phyloP scores from a whole-genome alignment of 2,113 vertebrate species.

The Nerophis lumbriciformis region DNA sequence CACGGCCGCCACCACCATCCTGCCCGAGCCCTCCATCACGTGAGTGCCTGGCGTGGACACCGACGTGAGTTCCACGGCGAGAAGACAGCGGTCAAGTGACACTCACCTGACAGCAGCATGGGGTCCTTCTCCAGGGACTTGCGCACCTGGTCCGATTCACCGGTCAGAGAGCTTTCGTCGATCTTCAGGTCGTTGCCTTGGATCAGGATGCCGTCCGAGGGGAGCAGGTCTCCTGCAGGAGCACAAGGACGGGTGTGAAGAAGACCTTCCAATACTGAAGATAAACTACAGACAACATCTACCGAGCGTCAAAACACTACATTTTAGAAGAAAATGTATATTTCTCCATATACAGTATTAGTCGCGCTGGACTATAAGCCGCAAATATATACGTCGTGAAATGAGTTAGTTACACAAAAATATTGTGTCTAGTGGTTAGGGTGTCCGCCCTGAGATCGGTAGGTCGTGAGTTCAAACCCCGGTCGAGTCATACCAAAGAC shows the following conservation, averaged over 20 bases:
- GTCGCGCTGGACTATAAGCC: too few relatives aligned
- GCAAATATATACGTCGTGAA: too few relatives aligned
- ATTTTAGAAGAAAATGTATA: too few relatives aligned
- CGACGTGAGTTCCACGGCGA: background rate
- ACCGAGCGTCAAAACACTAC: too few relatives aligned
- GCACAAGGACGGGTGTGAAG: background rate
- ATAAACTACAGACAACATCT: too few relatives aligned
- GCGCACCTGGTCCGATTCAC: constrained; percentile 92
- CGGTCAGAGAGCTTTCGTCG: constrained; percentile 93
- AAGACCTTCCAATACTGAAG: too few relatives aligned
- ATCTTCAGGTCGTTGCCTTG: constrained; percentile 98
- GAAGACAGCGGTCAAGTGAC: background rate
- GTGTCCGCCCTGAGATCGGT: too few relatives aligned
- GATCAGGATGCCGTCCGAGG: constrained; percentile 90
- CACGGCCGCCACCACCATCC: constrained; percentile 90
- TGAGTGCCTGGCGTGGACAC: constrained; percentile 80
- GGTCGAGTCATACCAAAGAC: too few relatives aligned
- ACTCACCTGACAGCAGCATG: constrained; percentile 90
- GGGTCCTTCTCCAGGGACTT: constrained; percentile 91
- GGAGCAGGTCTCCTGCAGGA: constrained; percentile 88
- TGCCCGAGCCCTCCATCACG: constrained; percentile 96
- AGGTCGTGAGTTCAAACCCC: too few relatives aligned
- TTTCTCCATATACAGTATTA: too few relatives aligned
- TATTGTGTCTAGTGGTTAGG: too few relatives aligned
- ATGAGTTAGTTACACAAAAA: too few relatives aligned